Evolutionary conservation across 2,113 vertebrate genomes (phyloP).

Genomic region (Indri indri): DNA sequence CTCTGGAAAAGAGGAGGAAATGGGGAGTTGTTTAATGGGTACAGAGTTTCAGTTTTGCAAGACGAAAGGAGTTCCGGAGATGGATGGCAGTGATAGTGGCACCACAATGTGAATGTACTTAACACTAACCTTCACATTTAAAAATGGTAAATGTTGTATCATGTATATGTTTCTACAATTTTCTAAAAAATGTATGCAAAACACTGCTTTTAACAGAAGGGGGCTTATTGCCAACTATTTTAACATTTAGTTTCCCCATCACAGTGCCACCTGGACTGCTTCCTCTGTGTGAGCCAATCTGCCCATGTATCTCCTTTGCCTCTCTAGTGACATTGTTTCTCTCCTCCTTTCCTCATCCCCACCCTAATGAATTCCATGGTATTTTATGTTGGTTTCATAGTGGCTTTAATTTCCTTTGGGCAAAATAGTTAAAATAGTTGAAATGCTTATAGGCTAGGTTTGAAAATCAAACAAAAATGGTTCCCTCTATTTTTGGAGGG

Average conservation of each 20-base stretch:
- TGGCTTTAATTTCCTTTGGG: background rate
- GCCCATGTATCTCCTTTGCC: rapidly evolving
- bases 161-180: background rate
- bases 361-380: background rate
- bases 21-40: background rate
- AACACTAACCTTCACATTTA: background rate
- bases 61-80: background rate
- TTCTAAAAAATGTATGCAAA: background rate
- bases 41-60: background rate
- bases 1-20: rapidly evolving
- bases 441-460: background rate
- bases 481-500: background rate
- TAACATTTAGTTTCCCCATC: rapidly evolving
- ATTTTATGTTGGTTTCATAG: background rate
- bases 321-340: rapidly evolving
- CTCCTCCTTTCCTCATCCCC: too few relatives aligned
- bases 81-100: too few relatives aligned
- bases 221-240: background rate
- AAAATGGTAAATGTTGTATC: background rate
- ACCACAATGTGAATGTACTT: background rate
- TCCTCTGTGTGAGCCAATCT: rapidly evolving
- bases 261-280: rapidly evolving
- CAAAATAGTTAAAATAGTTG: background rate
- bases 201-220: background rate
- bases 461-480: background rate